These are phyloP conservation scores for Patiria miniata DNA, from an alignment of 35 echinoderm and acorn worm species.

Conservation along the genomic window DNA sequence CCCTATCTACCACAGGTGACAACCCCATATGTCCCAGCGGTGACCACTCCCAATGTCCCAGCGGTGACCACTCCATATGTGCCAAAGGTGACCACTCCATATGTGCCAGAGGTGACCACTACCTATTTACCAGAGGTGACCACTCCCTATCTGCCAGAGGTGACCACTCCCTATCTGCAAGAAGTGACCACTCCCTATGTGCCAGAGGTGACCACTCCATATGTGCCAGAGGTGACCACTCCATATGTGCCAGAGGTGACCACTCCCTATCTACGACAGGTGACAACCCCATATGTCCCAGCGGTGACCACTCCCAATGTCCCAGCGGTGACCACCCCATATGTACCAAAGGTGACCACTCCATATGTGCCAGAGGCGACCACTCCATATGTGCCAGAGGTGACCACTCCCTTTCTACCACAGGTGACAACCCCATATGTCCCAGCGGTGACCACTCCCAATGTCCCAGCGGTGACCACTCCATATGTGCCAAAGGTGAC, in stretches of 20 bases:
- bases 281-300: conserved; percentile 22
- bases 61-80: conserved; percentile 2
- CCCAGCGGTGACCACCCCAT: background rate
- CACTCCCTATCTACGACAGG: background rate
- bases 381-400: conserved; percentile 3
- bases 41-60: background rate
- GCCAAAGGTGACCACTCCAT: conserved; percentile 31
- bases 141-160: background rate
- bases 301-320: background rate
- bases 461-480: conserved; percentile 29
- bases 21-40: background rate
- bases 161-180: conserved; percentile 7
- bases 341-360: background rate
- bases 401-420: background rate
- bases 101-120: conserved; percentile 34
- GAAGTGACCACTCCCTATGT: background rate
- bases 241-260: conserved; percentile 9
- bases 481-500: background rate
- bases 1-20: background rate
- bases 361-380: background rate
- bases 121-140: background rate
- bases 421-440: conserved; percentile 24
- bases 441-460: conserved; percentile 12
- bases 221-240: background rate
- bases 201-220: background rate